Conservation (phyloP, 2,888 invertebrate species). For the Andrena trimmerana region DNA sequence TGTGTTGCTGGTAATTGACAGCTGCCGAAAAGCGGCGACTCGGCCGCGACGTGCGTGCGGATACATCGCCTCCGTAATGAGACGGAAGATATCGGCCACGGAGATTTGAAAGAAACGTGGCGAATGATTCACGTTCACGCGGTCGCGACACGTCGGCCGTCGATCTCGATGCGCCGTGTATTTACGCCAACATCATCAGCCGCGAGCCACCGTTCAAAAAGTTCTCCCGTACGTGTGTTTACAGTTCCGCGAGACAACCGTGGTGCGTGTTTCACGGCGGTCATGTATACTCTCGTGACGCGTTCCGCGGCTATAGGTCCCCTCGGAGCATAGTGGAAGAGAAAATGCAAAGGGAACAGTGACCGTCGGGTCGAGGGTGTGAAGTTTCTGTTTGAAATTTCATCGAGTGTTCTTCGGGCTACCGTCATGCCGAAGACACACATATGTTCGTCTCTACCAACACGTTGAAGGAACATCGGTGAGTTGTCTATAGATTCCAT, state of each 20-base stretch:
- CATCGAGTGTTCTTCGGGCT: slow-evolving; percentile 21
- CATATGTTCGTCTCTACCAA: slow-evolving; percentile 43
- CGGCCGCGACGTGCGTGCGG: slow-evolving; percentile 60
- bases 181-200: slow-evolving; percentile 47
- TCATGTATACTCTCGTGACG: slow-evolving; percentile 30
- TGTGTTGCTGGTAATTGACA: slow-evolving; percentile 81
- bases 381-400: slow-evolving; percentile 45
- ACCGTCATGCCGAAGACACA: slow-evolving; percentile 46
- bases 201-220: slow-evolving; percentile 59
- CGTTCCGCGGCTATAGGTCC: not conserved
- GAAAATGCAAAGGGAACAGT: slow-evolving; percentile 20
- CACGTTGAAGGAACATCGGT: slow-evolving; percentile 49
- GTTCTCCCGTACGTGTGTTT: slow-evolving; percentile 59
- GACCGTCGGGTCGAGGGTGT: slow-evolving; percentile 30
- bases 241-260: slow-evolving; percentile 56
- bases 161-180: slow-evolving; percentile 27
- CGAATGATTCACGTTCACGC: slow-evolving; percentile 1
- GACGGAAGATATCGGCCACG: slow-evolving; percentile 18
- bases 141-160: not conserved
- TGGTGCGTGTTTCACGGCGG: slow-evolving; percentile 22
- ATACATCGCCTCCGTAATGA: slow-evolving; percentile 38
- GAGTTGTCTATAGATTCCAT: slow-evolving; percentile 24
- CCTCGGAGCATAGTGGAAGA: slow-evolving; percentile 9
- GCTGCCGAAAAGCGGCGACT: slow-evolving; percentile 80
- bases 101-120: slow-evolving; percentile 27